These are phyloP conservation scores for Furnarius figulus DNA, from an alignment of 2,113 vertebrate genomes.

Conservation along the genomic window DNA sequence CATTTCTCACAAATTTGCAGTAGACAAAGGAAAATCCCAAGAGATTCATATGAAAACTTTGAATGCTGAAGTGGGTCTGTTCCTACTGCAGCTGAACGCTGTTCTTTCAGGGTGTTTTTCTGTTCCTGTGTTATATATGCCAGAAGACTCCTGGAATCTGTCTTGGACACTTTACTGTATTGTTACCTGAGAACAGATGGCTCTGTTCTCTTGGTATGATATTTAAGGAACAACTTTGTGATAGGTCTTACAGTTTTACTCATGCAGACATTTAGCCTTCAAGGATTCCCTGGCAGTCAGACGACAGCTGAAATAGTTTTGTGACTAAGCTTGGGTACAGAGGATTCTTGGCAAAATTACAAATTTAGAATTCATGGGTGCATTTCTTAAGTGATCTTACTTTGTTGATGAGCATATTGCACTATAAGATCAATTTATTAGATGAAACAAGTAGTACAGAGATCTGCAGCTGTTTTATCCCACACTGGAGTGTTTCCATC, in stretches of 20 bases:
- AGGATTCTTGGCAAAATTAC: neutral
- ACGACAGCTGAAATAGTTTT: neutral
- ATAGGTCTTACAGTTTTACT: neutral
- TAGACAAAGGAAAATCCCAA: neutral
- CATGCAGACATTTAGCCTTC: neutral
- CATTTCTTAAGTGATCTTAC: neutral
- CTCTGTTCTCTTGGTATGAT: neutral
- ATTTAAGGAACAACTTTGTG: neutral
- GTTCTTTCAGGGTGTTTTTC: neutral
- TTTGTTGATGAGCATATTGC: rapidly evolving
- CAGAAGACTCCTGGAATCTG: neutral
- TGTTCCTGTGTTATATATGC: neutral
- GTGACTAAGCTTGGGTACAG: neutral
- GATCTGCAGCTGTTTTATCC: neutral
- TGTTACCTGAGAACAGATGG: neutral
- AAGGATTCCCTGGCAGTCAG: neutral
- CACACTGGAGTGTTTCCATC: neutral
- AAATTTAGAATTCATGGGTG: neutral
- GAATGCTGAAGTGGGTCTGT: neutral
- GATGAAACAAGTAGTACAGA: neutral
- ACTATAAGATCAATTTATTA: neutral
- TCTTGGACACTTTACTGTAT: neutral
- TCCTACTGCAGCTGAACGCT: neutral
- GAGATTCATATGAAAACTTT: neutral
- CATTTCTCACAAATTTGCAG: neutral